Percentiles rank a stretch among this genome's conserved stretches.
phyloP scores from a whole-genome alignment of 2,113 vertebrate species.

The Lasiurus borealis region DNA sequence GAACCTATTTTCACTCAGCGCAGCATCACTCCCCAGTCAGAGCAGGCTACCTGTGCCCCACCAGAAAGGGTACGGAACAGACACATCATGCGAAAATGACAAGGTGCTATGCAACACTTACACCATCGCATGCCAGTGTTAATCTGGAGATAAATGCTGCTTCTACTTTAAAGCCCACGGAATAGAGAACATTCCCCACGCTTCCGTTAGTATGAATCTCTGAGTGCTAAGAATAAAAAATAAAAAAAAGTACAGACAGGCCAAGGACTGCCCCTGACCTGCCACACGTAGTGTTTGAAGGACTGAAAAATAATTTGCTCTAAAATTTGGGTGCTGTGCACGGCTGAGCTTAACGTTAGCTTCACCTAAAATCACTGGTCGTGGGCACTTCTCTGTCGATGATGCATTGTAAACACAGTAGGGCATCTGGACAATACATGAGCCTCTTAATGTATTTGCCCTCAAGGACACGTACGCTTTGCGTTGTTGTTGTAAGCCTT shows the following conservation, averaged over 20 bases:
- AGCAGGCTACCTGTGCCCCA: neutral
- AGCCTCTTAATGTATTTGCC: fast-evolving
- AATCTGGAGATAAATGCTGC: neutral
- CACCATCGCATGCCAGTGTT: neutral
- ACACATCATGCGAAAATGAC: neutral
- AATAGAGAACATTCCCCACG: neutral
- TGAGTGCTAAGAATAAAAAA: neutral
- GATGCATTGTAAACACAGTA: neutral
- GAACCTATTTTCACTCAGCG: neutral
- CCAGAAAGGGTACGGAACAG: neutral
- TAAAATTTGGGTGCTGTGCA: neutral
- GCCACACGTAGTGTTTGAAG: neutral
- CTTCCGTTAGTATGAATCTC: neutral
- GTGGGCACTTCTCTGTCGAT: neutral
- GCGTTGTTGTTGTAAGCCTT: neutral
- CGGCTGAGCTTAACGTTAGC: no score
- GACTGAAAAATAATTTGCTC: neutral
- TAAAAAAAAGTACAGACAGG: neutral
- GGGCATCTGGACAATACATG: fast-evolving
- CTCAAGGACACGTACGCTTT: neutral
- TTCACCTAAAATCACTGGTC: neutral
- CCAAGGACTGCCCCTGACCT: neutral
- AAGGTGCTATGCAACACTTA: neutral
- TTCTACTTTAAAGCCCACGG: neutral
- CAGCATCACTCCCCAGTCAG: neutral